Base-by-base conservation (phyloP, 1,140 invertebrate genomes). In the Drosophila neocordata region DNA sequence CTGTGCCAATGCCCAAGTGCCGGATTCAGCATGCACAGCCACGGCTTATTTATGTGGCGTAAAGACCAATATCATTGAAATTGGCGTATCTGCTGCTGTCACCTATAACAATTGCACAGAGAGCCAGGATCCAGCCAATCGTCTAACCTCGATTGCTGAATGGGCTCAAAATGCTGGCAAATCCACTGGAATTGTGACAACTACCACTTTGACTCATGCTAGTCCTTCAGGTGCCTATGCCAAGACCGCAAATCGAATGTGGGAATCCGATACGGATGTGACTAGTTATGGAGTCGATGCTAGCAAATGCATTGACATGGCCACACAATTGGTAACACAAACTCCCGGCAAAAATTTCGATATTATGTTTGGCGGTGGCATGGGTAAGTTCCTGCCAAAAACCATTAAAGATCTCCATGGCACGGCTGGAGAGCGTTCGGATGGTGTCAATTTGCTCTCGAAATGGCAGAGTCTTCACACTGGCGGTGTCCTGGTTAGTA, bases 121-220 rank as follows among this genome's bases (percentile, higher is more conserved):
- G 0, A 95, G 95, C 4, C 88, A 96, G 91, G 15, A 93, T 65
- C 78, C 92, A 9, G 84, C 78, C 1, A 93, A 93, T 67, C 92
- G 93, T 22, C 92, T 95, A 0, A 82, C 90, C 94, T 97, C 96
- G 0, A 93, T 98, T 38, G 93, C 97, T 2, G 94, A 95, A 73
- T 98, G 97, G 97, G 96, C 96, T 0, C 96, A 97, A 84, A 93
- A 95, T 66, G 94, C 94, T 91, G 97, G 96, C 91, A 90, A 92
- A 79, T 74, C 71, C 1, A 89, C 81, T 0, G 92, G 92, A 1
- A 88, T 92, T 48, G 77, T 92, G n/a, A 91, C 91, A 4, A 92
- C 91, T 7, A 91, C 91, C 1, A 76, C 88, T 0, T 91, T 92
- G 34, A 92, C 88, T 4, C 90, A 92, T 53, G 90, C 91, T 18